Conservation (phyloP, 2,797 vertebrate genomes). For the Anolis apletophallus region DNA sequence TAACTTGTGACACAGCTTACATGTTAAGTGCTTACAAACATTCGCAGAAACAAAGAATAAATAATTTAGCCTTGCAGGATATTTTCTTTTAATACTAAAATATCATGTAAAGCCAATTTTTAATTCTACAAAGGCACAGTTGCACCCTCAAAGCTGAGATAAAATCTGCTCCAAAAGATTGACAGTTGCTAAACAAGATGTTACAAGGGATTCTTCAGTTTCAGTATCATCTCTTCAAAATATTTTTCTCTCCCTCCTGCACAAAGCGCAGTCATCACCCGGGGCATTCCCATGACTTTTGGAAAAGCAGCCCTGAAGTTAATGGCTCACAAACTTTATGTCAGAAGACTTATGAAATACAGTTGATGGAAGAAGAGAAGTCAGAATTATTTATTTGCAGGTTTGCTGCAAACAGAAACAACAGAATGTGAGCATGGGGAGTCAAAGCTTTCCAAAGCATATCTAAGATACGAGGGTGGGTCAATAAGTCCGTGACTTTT, state of each 20-base stretch:
- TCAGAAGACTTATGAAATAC: background rate
- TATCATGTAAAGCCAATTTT: background rate
- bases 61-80: background rate
- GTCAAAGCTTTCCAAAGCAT: background rate
- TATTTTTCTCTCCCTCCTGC: background rate
- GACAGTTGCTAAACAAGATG: background rate
- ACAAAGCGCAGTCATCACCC: background rate
- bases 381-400: background rate
- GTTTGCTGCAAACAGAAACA: background rate
- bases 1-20: background rate
- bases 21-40: background rate
- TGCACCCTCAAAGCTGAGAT: background rate
- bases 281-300: background rate
- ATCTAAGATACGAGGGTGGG: too few species aligned
- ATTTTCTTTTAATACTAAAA: background rate
- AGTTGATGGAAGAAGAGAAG: background rate
- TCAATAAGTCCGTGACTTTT: too few species aligned
- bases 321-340: background rate
- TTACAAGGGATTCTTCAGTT: background rate
- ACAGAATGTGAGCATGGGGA: background rate
- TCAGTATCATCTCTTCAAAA: background rate
- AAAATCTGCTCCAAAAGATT: background rate
- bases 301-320: background rate
- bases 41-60: background rate
- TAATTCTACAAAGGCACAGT: background rate